Evolutionary conservation across 2,888 invertebrate genomes (phyloP).

Genomic region (Platycheirus albimanus): DNA sequence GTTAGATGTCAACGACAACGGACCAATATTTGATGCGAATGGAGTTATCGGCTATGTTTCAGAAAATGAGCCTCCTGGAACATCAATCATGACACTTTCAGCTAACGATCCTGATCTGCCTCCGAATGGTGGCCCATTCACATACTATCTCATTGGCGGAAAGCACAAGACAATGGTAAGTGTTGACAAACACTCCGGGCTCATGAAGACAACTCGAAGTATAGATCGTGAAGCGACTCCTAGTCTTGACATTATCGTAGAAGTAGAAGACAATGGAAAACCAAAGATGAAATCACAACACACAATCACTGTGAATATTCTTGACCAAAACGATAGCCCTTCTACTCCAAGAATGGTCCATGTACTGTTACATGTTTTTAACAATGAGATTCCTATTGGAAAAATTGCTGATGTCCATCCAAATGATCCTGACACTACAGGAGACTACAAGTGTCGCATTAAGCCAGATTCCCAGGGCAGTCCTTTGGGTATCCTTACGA

Average conservation of each 20-base stretch:
- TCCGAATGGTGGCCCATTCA: conserved; percentile 95
- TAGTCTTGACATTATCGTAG: conserved; percentile 88
- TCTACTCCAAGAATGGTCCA: conserved; percentile 92
- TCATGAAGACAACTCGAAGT: conserved; percentile 89
- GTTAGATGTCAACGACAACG: conserved; percentile 96
- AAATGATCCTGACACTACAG: conserved; percentile 94
- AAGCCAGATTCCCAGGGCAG: conserved; percentile 85
- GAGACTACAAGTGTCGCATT: conserved; percentile 94
- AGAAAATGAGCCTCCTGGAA: conserved; percentile 94
- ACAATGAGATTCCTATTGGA: conserved; percentile 89
- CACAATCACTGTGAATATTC: conserved; percentile 88
- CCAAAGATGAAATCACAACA: conserved; percentile 93
- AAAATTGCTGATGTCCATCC: conserved; percentile 96
- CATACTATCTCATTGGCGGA: conserved; percentile 90
- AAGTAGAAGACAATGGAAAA: conserved; percentile 94
- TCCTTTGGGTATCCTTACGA: conserved; percentile 85
- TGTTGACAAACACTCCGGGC: conserved; percentile 91
- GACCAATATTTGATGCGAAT: conserved; percentile 90
- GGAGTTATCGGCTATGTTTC: conserved; percentile 90
- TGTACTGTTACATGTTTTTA: conserved; percentile 90
- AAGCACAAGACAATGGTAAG: conserved; percentile 89
- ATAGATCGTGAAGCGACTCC: conserved; percentile 93
- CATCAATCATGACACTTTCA: conserved; percentile 91
- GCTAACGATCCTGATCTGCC: conserved; percentile 95
- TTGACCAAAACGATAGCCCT: conserved; percentile 96